Conservation (phyloP, 2,888 invertebrate species). For the Eupeodes luniger region DNA sequence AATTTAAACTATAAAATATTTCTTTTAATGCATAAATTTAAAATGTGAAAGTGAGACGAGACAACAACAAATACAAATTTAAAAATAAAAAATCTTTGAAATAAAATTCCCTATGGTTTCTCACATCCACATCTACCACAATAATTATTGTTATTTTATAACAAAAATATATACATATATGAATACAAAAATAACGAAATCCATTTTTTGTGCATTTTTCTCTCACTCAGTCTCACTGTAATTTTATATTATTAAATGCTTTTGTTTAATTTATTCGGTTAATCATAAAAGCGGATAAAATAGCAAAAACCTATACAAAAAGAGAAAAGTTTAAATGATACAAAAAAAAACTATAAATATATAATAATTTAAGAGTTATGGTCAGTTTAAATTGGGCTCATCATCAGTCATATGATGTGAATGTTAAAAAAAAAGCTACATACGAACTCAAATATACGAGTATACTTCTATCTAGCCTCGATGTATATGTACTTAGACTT, state of each 20-base stretch:
- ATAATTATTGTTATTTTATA: slow-evolving; percentile 25
- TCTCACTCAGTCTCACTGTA: background rate
- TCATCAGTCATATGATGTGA: background rate
- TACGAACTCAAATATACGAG: no score
- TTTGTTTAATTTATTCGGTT: slow-evolving; percentile 43
- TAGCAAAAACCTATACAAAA: background rate
- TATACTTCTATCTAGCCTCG: no score
- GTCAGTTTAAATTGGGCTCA: slow-evolving; percentile 12
- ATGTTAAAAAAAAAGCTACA: no score
- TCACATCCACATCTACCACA: slow-evolving; percentile 23
- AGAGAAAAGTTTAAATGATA: background rate
- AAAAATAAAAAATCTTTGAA: background rate
- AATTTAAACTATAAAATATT: background rate
- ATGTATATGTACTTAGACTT: no score
- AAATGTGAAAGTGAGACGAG: background rate
- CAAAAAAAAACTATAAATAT: background rate
- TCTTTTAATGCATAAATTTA: background rate
- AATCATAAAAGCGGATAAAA: slow-evolving; percentile 42
- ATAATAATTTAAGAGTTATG: background rate
- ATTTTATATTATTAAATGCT: slow-evolving; percentile 32
- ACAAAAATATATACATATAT: background rate
- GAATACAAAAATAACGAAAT: background rate
- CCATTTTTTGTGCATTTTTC: background rate
- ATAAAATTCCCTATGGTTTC: background rate
- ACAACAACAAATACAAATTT: no score